Conservation (phyloP, 2,797 vertebrate genomes). For the Melanotaenia parkinsoni region DNA sequence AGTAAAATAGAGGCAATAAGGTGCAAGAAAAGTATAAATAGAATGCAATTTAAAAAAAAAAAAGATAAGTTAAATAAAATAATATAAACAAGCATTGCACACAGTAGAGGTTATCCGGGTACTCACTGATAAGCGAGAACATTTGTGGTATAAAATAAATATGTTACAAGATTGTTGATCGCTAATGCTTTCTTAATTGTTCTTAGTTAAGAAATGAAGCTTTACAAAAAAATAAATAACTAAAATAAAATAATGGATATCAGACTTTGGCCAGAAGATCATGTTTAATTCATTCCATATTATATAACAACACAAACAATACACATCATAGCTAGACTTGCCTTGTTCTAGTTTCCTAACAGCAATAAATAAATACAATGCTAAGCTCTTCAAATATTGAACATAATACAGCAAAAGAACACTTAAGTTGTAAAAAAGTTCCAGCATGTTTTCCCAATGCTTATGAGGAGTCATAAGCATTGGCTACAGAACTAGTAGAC, state of each 20-base stretch:
- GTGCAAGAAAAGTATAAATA: too few relatives aligned
- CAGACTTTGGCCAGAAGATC: not conserved
- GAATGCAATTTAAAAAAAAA: too few relatives aligned
- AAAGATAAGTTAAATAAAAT: too few relatives aligned
- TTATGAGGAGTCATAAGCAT: too few relatives aligned
- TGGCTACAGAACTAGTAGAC: not conserved
- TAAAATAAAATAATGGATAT: too few relatives aligned
- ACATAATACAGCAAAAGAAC: not conserved
- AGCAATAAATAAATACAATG: not conserved
- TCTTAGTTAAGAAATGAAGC: not conserved
- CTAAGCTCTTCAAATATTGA: not conserved
- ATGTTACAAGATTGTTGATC: too few relatives aligned
- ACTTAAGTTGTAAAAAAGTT: not conserved
- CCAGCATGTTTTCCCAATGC: not conserved
- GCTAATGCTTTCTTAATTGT: not conserved
- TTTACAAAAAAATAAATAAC: accelerated
- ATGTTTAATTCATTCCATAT: not conserved
- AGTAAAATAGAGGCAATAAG: too few relatives aligned
- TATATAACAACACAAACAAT: not conserved
- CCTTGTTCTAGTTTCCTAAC: not conserved
- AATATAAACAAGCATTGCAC: too few relatives aligned
- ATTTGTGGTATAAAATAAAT: too few relatives aligned
- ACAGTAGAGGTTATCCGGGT: too few relatives aligned
- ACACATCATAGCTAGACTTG: not conserved
- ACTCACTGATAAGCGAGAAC: too few relatives aligned